Evolutionary conservation across 2,797 vertebrate genomes (phyloP).

Genomic region (Apodemus agrarius): DNA sequence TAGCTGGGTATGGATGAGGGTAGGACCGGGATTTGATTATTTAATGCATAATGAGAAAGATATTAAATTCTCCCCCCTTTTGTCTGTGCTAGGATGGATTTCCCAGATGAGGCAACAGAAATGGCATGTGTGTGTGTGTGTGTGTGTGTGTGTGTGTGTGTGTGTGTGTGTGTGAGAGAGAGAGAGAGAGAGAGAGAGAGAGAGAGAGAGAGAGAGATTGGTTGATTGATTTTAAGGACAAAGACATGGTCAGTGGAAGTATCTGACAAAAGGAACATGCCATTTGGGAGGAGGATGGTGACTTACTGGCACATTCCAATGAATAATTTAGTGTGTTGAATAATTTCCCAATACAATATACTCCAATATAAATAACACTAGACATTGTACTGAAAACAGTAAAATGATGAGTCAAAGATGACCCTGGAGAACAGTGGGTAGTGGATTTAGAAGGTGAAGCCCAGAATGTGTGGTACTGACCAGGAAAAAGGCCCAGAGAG

Average conservation of each 20-base stretch:
- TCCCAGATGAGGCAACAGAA: slow-evolving; percentile 65
- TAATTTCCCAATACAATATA: slow-evolving; percentile 51
- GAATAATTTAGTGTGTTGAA: slow-evolving; percentile 34
- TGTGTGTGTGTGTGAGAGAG: background rate
- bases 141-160: background rate
- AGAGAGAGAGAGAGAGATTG: background rate
- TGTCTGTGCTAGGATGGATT: slow-evolving; percentile 58
- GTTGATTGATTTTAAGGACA: background rate
- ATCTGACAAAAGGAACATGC: slow-evolving; percentile 11
- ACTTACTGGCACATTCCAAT: background rate
- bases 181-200: background rate
- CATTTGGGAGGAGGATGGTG: background rate
- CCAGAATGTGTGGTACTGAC: background rate
- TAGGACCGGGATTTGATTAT: slow-evolving; percentile 72
- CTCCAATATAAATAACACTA: slow-evolving; percentile 41
- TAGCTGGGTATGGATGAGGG: slow-evolving; percentile 64
- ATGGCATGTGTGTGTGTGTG: background rate
- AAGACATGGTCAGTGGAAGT: background rate
- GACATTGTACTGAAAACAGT: background rate
- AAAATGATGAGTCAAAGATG: background rate
- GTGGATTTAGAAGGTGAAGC: background rate
- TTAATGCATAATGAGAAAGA: slow-evolving; percentile 69
- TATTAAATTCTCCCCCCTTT: slow-evolving; percentile 60
- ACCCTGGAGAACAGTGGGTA: background rate
- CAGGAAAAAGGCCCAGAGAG: background rate